Percentiles rank a stretch among this genome's conserved stretches.
These are phyloP conservation scores for Heliconius ethilla DNA, from an alignment of 2,888 invertebrate species.

Conservation along the genomic window DNA sequence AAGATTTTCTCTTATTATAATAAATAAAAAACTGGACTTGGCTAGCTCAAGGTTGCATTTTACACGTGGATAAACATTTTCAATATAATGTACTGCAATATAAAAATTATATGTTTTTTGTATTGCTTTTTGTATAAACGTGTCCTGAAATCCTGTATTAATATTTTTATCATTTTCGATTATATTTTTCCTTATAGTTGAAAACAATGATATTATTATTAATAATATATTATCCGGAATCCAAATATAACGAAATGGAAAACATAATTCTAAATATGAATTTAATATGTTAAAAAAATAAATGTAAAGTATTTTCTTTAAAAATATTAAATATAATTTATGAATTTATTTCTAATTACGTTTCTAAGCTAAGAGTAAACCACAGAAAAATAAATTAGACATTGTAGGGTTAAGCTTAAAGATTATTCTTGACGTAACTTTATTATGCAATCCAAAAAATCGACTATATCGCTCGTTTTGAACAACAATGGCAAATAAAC, in stretches of 20 bases:
- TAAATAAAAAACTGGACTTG: not conserved
- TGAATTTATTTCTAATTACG: not conserved
- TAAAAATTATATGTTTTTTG: not conserved
- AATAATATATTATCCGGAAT: not conserved
- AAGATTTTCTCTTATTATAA: too few species aligned
- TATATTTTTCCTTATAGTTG: not conserved
- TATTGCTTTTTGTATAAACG: not conserved
- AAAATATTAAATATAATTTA: not conserved
- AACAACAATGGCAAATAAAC: too few species aligned
- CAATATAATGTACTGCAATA: not conserved
- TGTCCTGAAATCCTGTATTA: not conserved
- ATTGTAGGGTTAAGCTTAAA: not conserved
- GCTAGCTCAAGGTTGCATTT: not conserved
- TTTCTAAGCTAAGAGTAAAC: not conserved
- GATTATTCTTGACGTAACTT: not conserved
- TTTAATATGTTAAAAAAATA: not conserved
- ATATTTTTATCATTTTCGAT: not conserved
- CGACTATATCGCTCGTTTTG: too few species aligned
- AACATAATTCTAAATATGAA: not conserved
- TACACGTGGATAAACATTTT: too few species aligned
- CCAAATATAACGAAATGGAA: not conserved
- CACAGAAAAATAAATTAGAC: not conserved
- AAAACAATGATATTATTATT: not conserved
- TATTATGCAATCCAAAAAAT: not conserved
- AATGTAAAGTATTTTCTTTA: not conserved